These are phyloP conservation scores for Chamaetylas fuelleborni DNA, from an alignment of 2,113 vertebrate species.

Conservation along the genomic window DNA sequence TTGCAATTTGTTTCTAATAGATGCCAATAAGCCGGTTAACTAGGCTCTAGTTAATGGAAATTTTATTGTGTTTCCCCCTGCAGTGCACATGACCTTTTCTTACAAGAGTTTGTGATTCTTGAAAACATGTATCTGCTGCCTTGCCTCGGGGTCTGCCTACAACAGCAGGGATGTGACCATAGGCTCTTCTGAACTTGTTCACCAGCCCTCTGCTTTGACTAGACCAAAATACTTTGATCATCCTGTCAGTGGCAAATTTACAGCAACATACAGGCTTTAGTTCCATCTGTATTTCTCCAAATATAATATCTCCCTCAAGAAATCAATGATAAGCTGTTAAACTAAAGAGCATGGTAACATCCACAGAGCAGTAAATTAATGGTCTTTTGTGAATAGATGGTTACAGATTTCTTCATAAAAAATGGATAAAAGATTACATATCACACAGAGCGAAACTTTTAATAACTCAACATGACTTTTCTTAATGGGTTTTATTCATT, in stretches of 20 bases:
- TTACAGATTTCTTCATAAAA: slow-evolving; percentile 92
- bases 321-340: slow-evolving; percentile 88
- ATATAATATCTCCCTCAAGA: slow-evolving; percentile 84
- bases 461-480: slow-evolving; percentile 95
- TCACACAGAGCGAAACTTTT: slow-evolving; percentile 89
- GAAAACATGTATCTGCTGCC: slow-evolving; percentile 84
- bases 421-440: slow-evolving; percentile 90
- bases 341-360: slow-evolving; percentile 87
- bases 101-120: slow-evolving; percentile 80
- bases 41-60: slow-evolving; percentile 96
- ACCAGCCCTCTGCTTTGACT: slow-evolving; percentile 50
- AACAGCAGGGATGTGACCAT: slow-evolving; percentile 56
- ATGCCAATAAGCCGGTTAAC: slow-evolving; percentile 94
- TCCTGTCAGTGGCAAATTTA: slow-evolving; percentile 83
- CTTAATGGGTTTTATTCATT: slow-evolving; percentile 99
- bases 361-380: slow-evolving; percentile 87
- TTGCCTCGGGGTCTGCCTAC: slow-evolving; percentile 64
- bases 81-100: slow-evolving; percentile 90
- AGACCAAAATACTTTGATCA: slow-evolving; percentile 78
- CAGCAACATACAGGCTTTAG: slow-evolving; percentile 70
- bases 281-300: slow-evolving; percentile 82
- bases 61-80: slow-evolving; percentile 90
- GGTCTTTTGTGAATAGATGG: slow-evolving; percentile 90
- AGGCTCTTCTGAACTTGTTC: slow-evolving; percentile 67
- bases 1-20: slow-evolving; percentile 93